Conservation (phyloP, 2,888 invertebrate genomes). For the Habrosyne pyritoides region DNA sequence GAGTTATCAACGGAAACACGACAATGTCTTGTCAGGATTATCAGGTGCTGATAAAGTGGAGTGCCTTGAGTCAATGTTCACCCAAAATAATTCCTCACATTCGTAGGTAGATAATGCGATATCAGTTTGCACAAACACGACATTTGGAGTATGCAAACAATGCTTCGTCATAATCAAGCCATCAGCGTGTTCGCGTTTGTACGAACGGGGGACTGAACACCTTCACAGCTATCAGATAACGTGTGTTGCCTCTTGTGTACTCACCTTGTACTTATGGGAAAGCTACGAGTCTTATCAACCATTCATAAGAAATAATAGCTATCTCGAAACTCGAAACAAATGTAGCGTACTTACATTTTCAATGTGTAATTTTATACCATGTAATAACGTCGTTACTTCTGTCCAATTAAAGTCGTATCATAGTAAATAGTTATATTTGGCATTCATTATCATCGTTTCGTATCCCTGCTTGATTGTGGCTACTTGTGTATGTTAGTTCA, state of each 20-base stretch:
- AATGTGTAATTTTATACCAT: no score
- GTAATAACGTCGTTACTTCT: no score
- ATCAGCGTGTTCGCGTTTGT: conserved; percentile 33
- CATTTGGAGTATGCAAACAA: conserved; percentile 78
- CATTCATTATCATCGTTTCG: no score
- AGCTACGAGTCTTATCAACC: background rate
- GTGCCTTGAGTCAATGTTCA: conserved; percentile 74
- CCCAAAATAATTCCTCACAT: conserved; percentile 73
- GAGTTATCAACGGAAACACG: conserved; percentile 48
- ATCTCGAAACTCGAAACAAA: no score
- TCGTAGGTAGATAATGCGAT: conserved; percentile 61
- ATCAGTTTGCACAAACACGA: conserved; percentile 68
- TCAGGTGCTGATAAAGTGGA: conserved; percentile 57
- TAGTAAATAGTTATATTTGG: no score
- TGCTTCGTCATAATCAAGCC: conserved; percentile 66
- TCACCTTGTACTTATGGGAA: background rate
- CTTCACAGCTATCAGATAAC: background rate
- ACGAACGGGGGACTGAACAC: conserved; percentile 5
- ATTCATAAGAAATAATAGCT: background rate
- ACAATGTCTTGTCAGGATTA: conserved; percentile 55
- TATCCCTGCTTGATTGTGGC: no score
- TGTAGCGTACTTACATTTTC: background rate
- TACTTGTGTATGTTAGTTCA: no score
- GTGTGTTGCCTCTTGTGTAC: background rate
- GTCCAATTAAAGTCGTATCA: no score